phyloP scores from a whole-genome alignment of 30 jellyfish, hydroid and myxozoan species.

The Turritopsis dohrnii region DNA sequence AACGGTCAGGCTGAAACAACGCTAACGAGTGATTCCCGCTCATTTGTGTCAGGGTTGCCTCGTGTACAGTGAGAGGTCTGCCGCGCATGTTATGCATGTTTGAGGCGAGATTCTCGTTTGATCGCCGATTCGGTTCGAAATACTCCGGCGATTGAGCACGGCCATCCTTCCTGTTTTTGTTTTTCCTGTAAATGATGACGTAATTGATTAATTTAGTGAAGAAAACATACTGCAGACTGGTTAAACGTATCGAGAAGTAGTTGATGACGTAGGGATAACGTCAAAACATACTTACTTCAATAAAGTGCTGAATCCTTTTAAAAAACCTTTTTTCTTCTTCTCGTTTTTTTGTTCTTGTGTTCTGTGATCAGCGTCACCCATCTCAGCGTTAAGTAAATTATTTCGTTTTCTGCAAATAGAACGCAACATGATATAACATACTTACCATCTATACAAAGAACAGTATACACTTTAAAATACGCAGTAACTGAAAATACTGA shows the following conservation, averaged over 20 bases:
- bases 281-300: slow-evolving; percentile 51
- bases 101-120: not conserved
- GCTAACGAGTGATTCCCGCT: not conserved
- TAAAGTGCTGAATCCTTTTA: slow-evolving; percentile 83
- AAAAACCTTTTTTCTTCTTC: slow-evolving; percentile 62
- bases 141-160: slow-evolving; percentile 13
- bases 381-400: slow-evolving; percentile 8
- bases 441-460: too few species aligned
- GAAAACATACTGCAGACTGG: too few species aligned
- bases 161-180: slow-evolving; percentile 4
- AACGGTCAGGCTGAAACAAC: slow-evolving; percentile 10
- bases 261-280: too few species aligned
- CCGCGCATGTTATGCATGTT: not conserved
- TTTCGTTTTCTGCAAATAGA: slow-evolving; percentile 25
- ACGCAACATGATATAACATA: not conserved
- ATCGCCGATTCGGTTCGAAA: not conserved
- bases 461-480: too few species aligned
- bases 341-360: slow-evolving; percentile 9
- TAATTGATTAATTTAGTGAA: too few species aligned
- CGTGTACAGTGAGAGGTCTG: not conserved
- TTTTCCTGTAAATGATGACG: not conserved
- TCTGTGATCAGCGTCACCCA: slow-evolving; percentile 3
- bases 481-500: not conserved
- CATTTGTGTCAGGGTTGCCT: not conserved
- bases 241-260: too few species aligned